phyloP scores from a whole-genome alignment of 2,113 vertebrate species.

The Strix aluco region DNA sequence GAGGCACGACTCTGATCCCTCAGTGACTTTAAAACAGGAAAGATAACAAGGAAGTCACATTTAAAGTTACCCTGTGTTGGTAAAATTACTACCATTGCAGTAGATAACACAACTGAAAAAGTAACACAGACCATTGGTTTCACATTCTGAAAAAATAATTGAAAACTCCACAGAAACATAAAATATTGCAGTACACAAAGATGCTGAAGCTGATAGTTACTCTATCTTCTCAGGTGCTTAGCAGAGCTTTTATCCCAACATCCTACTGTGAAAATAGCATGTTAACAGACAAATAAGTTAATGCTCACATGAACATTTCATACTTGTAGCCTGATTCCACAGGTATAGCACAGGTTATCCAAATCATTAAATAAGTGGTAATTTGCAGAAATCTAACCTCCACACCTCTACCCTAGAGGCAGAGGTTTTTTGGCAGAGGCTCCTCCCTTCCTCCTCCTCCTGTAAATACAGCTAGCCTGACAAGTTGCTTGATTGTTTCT shows the following conservation, averaged over 20 bases:
- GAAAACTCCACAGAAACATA: neutral
- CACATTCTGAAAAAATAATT: neutral
- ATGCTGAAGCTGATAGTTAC: neutral
- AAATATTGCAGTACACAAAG: neutral
- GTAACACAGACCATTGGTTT: neutral
- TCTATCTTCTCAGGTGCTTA: neutral
- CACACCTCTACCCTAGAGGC: neutral
- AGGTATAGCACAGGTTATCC: neutral
- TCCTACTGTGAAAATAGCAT: neutral
- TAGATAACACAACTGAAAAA: neutral
- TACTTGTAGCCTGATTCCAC: neutral
- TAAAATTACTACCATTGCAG: neutral
- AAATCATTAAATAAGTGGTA: neutral
- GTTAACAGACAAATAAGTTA: neutral
- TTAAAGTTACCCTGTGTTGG: neutral
- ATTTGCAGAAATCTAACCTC: neutral
- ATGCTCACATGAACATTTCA: fast-evolving
- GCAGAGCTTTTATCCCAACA: neutral
- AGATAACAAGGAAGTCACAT: neutral
- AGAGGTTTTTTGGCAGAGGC: neutral
- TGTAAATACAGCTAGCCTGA: neutral
- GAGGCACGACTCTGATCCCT: neutral
- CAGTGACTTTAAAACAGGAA: neutral
- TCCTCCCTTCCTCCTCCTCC: neutral
- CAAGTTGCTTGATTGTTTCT: neutral